Conservation (phyloP, 1,140 invertebrate species). For the Pseudoatta argentina region DNA sequence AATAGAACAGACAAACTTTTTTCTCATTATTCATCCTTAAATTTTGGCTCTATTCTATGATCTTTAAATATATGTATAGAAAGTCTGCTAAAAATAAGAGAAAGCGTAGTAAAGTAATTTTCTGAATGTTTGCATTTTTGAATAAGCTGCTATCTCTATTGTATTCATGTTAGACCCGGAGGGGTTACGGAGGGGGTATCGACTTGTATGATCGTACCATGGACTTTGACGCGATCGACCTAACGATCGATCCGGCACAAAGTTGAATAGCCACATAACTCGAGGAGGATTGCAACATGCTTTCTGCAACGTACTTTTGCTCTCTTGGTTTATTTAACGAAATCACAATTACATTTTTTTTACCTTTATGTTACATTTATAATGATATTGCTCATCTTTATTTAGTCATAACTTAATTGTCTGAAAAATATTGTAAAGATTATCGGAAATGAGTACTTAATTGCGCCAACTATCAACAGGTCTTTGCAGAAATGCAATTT, state of each 20-base stretch:
- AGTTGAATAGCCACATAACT: conserved; percentile 51
- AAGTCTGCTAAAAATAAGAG: too few species aligned
- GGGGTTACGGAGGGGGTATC: neutral
- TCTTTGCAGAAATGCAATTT: too few species aligned
- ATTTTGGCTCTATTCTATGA: too few species aligned
- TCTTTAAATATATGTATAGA: too few species aligned
- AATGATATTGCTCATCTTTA: neutral
- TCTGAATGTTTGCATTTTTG: too few species aligned
- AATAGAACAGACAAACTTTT: too few species aligned
- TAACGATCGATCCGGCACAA: conserved; percentile 31
- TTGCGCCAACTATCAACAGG: too few species aligned
- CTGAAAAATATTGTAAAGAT: too few species aligned
- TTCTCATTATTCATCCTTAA: too few species aligned
- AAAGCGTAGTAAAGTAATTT: too few species aligned
- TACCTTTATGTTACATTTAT: neutral
- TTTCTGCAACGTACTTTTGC: conserved; percentile 19
- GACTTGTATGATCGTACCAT: neutral
- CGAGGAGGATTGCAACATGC: conserved; percentile 14
- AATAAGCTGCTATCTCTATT: neutral
- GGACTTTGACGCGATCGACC: conserved; percentile 52
- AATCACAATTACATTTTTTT: neutral
- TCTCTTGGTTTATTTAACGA: neutral
- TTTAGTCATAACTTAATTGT: neutral
- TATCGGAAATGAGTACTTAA: too few species aligned
- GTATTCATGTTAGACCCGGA: neutral